Conservation (phyloP, 2,113 vertebrate genomes). For the Orientallactaga bullata region DNA sequence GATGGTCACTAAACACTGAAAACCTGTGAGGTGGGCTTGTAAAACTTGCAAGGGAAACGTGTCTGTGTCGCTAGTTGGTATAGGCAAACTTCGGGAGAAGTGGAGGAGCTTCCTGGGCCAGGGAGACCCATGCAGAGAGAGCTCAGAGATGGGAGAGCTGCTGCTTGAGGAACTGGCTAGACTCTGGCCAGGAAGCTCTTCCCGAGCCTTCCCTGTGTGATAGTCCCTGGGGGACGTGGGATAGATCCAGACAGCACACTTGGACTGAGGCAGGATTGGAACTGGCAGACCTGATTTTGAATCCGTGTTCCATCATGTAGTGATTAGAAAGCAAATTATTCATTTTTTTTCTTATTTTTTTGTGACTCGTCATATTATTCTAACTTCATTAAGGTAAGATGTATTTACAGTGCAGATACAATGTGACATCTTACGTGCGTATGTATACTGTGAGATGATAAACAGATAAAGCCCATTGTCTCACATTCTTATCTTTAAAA, state of each 20-base stretch:
- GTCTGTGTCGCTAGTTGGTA: background rate
- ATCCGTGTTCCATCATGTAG: background rate
- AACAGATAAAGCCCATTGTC: background rate
- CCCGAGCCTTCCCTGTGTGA: background rate
- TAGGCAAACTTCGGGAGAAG: background rate
- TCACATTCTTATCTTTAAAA: background rate
- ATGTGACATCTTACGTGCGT: too few species aligned
- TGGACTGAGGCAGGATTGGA: background rate
- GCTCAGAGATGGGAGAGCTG: background rate
- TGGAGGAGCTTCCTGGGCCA: background rate
- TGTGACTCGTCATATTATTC: background rate
- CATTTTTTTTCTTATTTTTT: background rate
- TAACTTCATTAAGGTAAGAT: background rate
- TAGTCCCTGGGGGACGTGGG: background rate
- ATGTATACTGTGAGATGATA: background rate
- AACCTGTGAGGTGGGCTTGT: background rate
- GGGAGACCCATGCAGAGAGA: background rate
- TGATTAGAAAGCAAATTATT: background rate
- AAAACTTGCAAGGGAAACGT: background rate
- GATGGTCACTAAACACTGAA: background rate
- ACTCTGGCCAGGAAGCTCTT: background rate
- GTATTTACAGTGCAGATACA: background rate
- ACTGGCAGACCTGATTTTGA: background rate
- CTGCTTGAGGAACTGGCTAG: background rate
- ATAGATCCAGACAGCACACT: background rate